These are phyloP conservation scores for Lophius piscatorius DNA, from an alignment of 2,113 vertebrate genomes.

Conservation along the genomic window DNA sequence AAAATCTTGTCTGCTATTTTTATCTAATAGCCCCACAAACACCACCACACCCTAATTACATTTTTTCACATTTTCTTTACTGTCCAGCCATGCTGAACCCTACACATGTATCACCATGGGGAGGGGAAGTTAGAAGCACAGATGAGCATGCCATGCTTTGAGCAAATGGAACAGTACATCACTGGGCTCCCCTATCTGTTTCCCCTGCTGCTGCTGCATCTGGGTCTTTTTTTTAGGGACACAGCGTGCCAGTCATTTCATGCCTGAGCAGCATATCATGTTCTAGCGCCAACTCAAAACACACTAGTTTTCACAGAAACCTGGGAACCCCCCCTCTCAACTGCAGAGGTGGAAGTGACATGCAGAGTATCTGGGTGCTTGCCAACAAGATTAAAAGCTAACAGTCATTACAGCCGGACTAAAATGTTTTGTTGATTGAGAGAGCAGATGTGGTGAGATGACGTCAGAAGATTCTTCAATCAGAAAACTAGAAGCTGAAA, in stretches of 20 bases:
- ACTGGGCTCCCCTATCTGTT: conserved; percentile 3
- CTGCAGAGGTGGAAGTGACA: conserved; percentile 1
- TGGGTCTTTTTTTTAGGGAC: conserved; percentile 44
- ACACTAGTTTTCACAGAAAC: conserved; percentile 33
- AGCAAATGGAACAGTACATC: conserved; percentile 42
- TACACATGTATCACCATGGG: no score
- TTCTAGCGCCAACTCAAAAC: conserved; percentile 21
- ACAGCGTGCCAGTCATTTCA: conserved; percentile 38
- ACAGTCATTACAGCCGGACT: conserved; percentile 12
- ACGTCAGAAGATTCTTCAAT: not conserved
- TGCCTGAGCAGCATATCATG: conserved; percentile 29
- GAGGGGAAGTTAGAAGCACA: no score
- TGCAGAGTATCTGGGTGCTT: not conserved
- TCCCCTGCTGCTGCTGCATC: conserved; percentile 18
- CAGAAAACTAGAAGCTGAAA: not conserved
- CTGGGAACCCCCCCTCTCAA: conserved; percentile 15
- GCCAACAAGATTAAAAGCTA: conserved; percentile 40
- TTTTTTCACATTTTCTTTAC: no score
- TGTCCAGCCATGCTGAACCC: conserved; percentile 4
- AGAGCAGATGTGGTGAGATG: not conserved
- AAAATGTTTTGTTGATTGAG: conserved; percentile 2
- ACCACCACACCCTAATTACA: no score
- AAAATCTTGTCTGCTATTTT: conserved; percentile 19
- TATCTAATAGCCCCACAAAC: not conserved
- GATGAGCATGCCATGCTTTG: conserved; percentile 22